A percentile compares a stretch with the other conserved stretches of the same genome.
These are phyloP conservation scores for Acleris literana DNA, from an alignment of 2,888 invertebrate genomes.

Conservation along the genomic window DNA sequence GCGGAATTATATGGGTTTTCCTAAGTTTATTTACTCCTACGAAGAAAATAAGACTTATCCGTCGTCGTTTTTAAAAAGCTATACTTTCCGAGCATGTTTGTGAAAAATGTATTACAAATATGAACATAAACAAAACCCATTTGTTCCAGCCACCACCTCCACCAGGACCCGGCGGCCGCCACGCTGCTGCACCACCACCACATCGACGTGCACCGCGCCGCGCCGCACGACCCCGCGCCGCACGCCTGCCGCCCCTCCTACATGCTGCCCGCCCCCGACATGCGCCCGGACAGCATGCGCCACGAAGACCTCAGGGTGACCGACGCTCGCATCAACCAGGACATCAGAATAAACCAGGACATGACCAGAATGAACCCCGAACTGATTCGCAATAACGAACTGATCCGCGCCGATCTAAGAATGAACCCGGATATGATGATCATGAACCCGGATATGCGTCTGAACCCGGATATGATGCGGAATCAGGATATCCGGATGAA, in stretches of 20 bases:
- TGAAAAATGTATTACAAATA: too few relatives aligned
- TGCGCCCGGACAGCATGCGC: conserved; percentile 45
- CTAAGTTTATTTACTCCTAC: too few relatives aligned
- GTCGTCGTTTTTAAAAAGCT: too few relatives aligned
- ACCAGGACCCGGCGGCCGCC: conserved; percentile 73
- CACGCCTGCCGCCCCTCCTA: conserved; percentile 69
- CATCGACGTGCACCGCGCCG: conserved; percentile 65
- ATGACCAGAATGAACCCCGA: conserved; percentile 44
- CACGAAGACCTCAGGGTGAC: conserved; percentile 50
- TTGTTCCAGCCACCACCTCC: conserved; percentile 67
- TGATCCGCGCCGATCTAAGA: conserved; percentile 32
- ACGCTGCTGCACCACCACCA: conserved; percentile 76
- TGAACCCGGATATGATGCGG: conserved; percentile 51
- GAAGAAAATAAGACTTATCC: too few relatives aligned
- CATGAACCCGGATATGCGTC: conserved; percentile 50
- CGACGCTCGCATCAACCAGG: conserved; percentile 47
- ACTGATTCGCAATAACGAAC: conserved; percentile 42
- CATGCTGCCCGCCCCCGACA: conserved; percentile 50
- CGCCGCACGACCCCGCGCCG: conserved; percentile 54
- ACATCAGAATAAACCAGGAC: conserved; percentile 45
- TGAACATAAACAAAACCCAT: too few relatives aligned
- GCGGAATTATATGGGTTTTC: too few relatives aligned
- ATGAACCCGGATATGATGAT: conserved; percentile 51
- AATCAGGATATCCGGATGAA: conserved; percentile 45
- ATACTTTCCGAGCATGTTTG: too few relatives aligned